Conservation (phyloP, 2,888 invertebrate genomes). For the Eucera pruinosa region DNA sequence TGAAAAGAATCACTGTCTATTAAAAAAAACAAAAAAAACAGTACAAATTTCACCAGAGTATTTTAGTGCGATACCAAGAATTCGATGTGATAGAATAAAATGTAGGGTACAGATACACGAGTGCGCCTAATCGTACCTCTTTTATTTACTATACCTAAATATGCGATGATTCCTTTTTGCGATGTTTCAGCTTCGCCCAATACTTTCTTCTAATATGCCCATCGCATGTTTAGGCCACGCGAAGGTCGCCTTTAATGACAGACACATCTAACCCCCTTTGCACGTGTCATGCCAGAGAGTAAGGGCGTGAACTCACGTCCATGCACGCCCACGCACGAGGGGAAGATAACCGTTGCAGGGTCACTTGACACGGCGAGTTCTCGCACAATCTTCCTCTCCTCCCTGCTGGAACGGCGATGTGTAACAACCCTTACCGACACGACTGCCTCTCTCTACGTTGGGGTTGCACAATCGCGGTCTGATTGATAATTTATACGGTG, state of each 20-base stretch:
- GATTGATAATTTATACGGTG: conserved; percentile 84
- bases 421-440: conserved; percentile 78
- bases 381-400: conserved; percentile 64
- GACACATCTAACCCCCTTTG: conserved; percentile 46
- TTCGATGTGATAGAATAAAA: no score
- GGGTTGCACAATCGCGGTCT: conserved; percentile 83
- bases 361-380: conserved; percentile 72
- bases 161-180: no score
- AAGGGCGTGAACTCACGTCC: conserved; percentile 70
- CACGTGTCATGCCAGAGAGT: conserved; percentile 45
- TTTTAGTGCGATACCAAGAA: no score
- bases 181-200: no score
- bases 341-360: conserved; percentile 77
- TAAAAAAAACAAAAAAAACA: no score
- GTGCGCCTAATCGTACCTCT: no score
- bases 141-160: no score
- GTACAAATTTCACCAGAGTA: no score
- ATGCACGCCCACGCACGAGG: conserved; percentile 74
- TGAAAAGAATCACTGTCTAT: no score
- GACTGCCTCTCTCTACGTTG: conserved; percentile 73
- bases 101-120: no score
- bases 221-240: no score
- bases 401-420: conserved; percentile 54
- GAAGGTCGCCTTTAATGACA: conserved; percentile 54
- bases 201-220: no score